These are phyloP conservation scores for Haplochromis burtoni DNA, from an alignment of 2,113 vertebrate genomes.

Conservation along the genomic window DNA sequence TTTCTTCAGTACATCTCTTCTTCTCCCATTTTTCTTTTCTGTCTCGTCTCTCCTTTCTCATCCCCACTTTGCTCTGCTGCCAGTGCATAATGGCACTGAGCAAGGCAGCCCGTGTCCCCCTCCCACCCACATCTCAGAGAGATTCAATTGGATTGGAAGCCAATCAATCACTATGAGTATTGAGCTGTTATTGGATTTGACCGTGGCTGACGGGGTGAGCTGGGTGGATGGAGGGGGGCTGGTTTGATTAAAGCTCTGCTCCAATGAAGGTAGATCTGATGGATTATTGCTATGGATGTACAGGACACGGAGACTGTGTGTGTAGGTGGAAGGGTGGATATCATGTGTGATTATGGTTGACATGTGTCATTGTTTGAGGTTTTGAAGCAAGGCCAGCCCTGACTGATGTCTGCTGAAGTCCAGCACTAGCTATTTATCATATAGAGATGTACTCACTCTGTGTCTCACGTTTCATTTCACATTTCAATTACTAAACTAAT, in stretches of 20 bases:
- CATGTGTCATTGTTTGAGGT: conserved; percentile 48
- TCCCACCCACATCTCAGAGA: conserved; percentile 20
- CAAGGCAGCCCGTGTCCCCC: conserved; percentile 7
- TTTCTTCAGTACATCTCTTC: conserved; percentile 32
- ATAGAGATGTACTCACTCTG: neutral
- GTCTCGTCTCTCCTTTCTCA: neutral
- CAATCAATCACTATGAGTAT: conserved; percentile 62
- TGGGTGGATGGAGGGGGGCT: neutral
- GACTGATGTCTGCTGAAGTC: conserved; percentile 41
- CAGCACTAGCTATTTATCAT: conserved; percentile 9
- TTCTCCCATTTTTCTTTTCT: conserved; percentile 1
- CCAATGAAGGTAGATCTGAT: conserved; percentile 62
- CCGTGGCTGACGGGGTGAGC: conserved; percentile 32
- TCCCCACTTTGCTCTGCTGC: neutral
- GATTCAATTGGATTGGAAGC: conserved; percentile 70
- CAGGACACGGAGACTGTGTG: neutral
- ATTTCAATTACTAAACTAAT: conserved; percentile 17
- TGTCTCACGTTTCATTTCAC: neutral
- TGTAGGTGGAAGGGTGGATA: conserved; percentile 9
- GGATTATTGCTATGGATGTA: conserved; percentile 56
- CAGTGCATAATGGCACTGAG: conserved; percentile 47
- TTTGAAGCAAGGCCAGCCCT: conserved; percentile 37
- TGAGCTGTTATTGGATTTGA: conserved; percentile 69
- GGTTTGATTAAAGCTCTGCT: conserved; percentile 61
- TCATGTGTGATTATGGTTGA: conserved; percentile 48